phyloP scores from a whole-genome alignment of 2,113 vertebrate genomes.

The Fulica atra region DNA sequence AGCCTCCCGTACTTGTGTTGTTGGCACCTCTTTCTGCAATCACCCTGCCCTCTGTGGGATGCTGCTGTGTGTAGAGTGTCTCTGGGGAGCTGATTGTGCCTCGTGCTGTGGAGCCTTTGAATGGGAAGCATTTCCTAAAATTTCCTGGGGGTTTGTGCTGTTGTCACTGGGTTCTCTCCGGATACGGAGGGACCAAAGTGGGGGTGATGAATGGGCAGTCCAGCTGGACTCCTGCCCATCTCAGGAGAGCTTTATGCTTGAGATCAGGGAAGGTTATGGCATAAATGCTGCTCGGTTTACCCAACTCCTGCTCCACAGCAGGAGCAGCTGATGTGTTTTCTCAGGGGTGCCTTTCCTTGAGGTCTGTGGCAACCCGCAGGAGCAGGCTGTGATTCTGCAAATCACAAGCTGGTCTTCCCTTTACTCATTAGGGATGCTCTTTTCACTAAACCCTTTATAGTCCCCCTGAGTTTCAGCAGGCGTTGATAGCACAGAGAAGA shows the following conservation, averaged over 20 bases:
- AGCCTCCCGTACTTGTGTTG: neutral
- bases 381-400: neutral
- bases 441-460: neutral
- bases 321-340: neutral
- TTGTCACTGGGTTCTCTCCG: neutral
- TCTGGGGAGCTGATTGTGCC: neutral
- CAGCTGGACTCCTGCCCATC: neutral
- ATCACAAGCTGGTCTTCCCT: neutral
- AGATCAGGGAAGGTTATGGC: neutral
- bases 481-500: neutral
- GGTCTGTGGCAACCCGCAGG: neutral
- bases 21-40: conserved; percentile 21
- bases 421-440: conserved; percentile 27
- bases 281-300: neutral
- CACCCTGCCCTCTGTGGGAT: neutral
- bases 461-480: neutral
- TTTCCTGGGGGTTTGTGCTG: neutral
- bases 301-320: neutral
- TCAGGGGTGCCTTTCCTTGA: neutral
- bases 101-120: neutral
- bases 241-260: neutral
- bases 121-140: neutral
- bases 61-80: neutral
- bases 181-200: neutral
- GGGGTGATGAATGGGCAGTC: neutral